Conservation (phyloP, 2,113 vertebrate species). For the Nansenia antarctica region DNA sequence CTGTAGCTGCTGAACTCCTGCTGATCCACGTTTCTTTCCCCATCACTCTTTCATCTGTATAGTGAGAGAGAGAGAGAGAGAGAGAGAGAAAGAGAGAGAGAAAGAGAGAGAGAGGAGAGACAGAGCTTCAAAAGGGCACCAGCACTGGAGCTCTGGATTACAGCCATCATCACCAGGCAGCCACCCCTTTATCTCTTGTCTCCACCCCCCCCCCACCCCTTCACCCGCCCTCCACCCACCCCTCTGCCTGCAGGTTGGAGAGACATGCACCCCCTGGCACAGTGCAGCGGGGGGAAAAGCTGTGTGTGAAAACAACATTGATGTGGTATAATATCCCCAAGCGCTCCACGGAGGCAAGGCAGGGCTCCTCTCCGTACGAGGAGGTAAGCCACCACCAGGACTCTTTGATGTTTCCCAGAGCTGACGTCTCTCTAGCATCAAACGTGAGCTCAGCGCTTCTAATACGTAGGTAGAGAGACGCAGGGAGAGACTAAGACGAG, state of each 20-base stretch:
- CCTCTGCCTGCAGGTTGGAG: not conserved
- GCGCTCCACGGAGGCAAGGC: not conserved
- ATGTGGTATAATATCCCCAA: not conserved
- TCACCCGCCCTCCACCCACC: not conserved
- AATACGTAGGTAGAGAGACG: not conserved
- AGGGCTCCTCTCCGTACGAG: not conserved
- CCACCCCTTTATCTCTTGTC: too few relatives aligned
- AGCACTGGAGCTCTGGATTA: not conserved
- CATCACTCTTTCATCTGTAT: not conserved
- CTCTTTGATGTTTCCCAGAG: slow-evolving; percentile 10
- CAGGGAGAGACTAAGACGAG: not conserved
- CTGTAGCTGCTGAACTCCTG: not conserved
- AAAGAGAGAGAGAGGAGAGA: not conserved
- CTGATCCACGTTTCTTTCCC: not conserved
- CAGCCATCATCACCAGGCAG: not conserved
- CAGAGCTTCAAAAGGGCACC: not conserved
- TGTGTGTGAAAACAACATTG: not conserved
- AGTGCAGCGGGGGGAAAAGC: not conserved
- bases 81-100: not conserved
- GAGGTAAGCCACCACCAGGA: not conserved
- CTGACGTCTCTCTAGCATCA: slow-evolving; percentile 11
- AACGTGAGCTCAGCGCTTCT: not conserved
- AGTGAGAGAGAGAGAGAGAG: not conserved
- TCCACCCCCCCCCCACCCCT: not conserved
- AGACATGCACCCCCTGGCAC: not conserved